These are phyloP conservation scores for Chamaetylas fuelleborni DNA, from an alignment of 2,113 vertebrate genomes.

Conservation along the genomic window DNA sequence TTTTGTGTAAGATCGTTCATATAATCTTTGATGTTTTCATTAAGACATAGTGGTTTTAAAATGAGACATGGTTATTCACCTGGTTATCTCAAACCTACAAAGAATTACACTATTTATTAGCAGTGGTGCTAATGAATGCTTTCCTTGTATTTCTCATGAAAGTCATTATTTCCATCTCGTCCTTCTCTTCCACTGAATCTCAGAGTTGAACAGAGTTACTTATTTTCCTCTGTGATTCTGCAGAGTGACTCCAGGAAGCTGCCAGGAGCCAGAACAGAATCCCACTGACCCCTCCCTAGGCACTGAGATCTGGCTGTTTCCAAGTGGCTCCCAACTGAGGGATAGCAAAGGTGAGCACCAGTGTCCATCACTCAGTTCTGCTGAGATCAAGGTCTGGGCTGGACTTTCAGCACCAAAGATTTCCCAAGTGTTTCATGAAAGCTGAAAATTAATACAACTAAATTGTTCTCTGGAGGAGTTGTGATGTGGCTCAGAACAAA, in stretches of 20 bases:
- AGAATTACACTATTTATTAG: neutral
- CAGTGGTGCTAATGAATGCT: neutral
- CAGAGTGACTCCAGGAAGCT: neutral
- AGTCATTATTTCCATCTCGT: neutral
- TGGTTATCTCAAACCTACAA: neutral
- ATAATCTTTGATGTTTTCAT: neutral
- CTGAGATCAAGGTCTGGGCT: neutral
- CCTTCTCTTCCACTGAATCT: neutral
- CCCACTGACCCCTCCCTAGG: neutral
- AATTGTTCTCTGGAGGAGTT: neutral
- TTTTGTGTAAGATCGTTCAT: neutral
- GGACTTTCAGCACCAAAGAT: neutral
- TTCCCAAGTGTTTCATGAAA: neutral
- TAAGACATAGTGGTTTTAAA: neutral
- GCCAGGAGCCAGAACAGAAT: neutral
- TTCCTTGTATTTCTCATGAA: neutral
- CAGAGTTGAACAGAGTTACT: neutral
- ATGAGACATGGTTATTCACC: neutral
- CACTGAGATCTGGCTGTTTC: neutral
- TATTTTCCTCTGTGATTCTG: neutral
- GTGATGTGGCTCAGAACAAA: neutral
- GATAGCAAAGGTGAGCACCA: neutral
- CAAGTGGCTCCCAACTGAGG: neutral
- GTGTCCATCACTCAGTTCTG: neutral
- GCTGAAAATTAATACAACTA: neutral